Evolutionary conservation across 2,797 vertebrate species (phyloP).

Genomic region (Netta rufina): DNA sequence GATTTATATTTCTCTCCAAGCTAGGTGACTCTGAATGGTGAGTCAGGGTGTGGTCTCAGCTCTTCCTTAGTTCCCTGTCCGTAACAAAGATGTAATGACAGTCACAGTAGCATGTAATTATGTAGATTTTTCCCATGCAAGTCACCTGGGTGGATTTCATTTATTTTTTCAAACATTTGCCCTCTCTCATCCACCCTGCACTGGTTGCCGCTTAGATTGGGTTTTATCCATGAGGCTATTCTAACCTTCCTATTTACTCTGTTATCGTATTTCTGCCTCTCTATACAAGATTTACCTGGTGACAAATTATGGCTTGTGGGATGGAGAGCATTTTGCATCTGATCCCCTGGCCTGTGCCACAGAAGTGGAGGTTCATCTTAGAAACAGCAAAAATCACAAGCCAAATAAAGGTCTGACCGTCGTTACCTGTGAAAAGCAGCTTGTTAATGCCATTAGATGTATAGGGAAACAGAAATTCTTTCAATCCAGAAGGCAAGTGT

Average conservation of each 20-base stretch:
- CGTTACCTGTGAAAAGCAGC: not conserved
- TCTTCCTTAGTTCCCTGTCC: not conserved
- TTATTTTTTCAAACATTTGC: slow-evolving; percentile 13
- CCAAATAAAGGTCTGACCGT: not conserved
- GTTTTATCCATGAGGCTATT: not conserved
- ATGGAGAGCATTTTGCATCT: not conserved
- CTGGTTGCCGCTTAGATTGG: not conserved
- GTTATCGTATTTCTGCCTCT: not conserved
- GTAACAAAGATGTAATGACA: not conserved
- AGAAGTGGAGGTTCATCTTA: not conserved
- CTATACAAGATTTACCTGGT: not conserved
- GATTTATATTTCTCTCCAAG: slow-evolving; percentile 25
- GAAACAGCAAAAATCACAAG: not conserved
- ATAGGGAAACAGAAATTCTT: not conserved
- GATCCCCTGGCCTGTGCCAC: not conserved
- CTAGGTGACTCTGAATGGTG: slow-evolving; percentile 18
- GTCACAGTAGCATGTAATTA: slow-evolving; percentile 14
- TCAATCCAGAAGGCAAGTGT: not conserved
- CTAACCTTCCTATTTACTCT: not conserved
- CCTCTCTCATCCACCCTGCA: not conserved
- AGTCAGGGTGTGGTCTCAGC: slow-evolving; percentile 22
- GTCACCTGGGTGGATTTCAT: slow-evolving; percentile 48
- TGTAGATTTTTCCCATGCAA: slow-evolving; percentile 16
- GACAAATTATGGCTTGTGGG: not conserved
- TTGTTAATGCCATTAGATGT: not conserved